phyloP scores from a whole-genome alignment of 2,113 vertebrate genomes.

The Psephotus haematonotus region DNA sequence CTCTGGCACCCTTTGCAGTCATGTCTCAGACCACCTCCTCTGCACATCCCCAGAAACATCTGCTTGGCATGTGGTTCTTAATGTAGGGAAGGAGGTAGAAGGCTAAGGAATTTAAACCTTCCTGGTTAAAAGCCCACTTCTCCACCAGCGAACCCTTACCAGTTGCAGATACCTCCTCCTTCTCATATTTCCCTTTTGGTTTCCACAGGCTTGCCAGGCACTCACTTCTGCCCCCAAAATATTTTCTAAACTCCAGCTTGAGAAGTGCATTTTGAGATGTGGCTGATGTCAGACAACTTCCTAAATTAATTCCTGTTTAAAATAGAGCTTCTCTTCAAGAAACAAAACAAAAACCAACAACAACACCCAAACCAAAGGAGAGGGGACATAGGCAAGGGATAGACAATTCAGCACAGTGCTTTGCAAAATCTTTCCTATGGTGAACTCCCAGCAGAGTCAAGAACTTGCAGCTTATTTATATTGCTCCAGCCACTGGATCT shows the following conservation, averaged over 20 bases:
- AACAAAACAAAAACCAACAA: neutral
- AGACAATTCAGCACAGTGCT: neutral
- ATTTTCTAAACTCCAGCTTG: neutral
- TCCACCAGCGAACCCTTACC: neutral
- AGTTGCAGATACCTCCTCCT: neutral
- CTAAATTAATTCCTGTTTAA: neutral
- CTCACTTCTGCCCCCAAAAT: neutral
- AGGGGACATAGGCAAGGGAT: neutral
- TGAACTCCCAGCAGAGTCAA: neutral
- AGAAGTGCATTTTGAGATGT: neutral
- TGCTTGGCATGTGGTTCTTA: neutral
- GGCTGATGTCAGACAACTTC: neutral
- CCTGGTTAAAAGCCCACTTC: neutral
- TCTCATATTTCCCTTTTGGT: neutral
- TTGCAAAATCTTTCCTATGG: neutral
- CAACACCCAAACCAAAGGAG: neutral
- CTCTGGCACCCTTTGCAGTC: neutral
- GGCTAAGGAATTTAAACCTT: neutral
- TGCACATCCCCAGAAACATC: neutral
- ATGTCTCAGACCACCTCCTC: neutral
- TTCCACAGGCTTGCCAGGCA: neutral
- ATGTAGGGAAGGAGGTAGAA: neutral
- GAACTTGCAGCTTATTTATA: neutral
- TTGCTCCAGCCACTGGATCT: neutral
- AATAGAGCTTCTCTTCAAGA: neutral